Conservation (phyloP, 2,113 vertebrate genomes). For the Sinocyclocheilus anophthalmus region DNA sequence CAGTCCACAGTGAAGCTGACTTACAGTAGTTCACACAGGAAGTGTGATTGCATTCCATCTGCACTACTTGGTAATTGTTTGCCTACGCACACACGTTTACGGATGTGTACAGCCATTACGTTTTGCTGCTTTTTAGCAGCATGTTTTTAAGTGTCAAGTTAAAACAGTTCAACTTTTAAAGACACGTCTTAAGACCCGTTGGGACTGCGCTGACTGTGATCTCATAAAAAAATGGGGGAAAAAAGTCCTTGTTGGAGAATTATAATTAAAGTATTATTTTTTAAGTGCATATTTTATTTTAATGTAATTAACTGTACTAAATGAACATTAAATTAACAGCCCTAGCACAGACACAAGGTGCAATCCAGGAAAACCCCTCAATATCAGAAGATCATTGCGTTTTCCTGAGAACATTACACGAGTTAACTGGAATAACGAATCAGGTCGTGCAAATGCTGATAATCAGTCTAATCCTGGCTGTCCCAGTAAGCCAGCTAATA, state of each 20-base stretch:
- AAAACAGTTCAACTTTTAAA: neutral
- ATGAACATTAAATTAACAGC: neutral
- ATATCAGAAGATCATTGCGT: neutral
- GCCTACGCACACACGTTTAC: neutral
- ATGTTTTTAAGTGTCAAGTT: neutral
- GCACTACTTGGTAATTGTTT: neutral
- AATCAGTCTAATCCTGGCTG: slow-evolving; percentile 67
- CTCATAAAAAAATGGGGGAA: neutral
- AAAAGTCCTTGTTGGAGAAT: neutral
- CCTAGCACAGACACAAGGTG: neutral
- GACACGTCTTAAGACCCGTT: neutral
- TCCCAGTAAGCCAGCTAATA: slow-evolving; percentile 66
- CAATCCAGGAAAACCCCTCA: neutral
- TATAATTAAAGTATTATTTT: neutral
- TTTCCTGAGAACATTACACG: slow-evolving; percentile 51
- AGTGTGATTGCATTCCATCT: neutral
- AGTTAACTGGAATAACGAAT: slow-evolving; percentile 69
- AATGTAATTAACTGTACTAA: neutral
- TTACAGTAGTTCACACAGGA: neutral
- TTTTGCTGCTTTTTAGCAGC: neutral
- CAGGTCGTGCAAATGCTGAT: slow-evolving; percentile 64
- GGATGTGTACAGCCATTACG: neutral
- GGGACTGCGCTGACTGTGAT: neutral
- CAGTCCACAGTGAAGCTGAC: neutral
- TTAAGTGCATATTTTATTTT: neutral